These are phyloP conservation scores for Carcina quercana DNA, from an alignment of 2,888 invertebrate genomes.

Conservation along the genomic window DNA sequence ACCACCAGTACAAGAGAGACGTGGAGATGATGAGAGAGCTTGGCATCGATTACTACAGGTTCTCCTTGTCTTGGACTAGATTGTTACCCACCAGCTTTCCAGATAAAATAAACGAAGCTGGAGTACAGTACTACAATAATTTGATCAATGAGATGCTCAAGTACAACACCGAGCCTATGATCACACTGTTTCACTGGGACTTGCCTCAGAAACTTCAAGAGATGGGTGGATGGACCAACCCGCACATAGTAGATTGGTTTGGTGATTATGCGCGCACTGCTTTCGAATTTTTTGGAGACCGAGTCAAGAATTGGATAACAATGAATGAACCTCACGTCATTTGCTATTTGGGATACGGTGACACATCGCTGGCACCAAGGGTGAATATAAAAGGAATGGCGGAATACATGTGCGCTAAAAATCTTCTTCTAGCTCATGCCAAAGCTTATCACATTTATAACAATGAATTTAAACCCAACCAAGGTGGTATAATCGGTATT, in stretches of 20 bases:
- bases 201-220: constrained; percentile 65
- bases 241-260: constrained; percentile 54
- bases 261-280: constrained; percentile 52
- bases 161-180: constrained; percentile 75
- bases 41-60: constrained; percentile 66
- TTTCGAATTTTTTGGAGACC: constrained; percentile 56
- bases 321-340: constrained; percentile 68
- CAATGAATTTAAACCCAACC: constrained; percentile 28
- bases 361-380: constrained; percentile 29
- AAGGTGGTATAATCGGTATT: constrained; percentile 27
- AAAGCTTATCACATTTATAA: constrained; percentile 47
- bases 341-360: constrained; percentile 57
- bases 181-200: constrained; percentile 72
- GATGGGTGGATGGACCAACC: constrained; percentile 67
- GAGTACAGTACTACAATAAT: constrained; percentile 38
- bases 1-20: constrained; percentile 73
- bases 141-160: constrained; percentile 72
- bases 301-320: constrained; percentile 69
- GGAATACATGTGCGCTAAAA: constrained; percentile 60
- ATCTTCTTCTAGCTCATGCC: constrained; percentile 70
- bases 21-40: constrained; percentile 56
- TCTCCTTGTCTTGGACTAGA: constrained; percentile 77
- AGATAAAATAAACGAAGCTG: constrained; percentile 68
- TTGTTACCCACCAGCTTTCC: constrained; percentile 74
- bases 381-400: constrained; percentile 43